Conservation (phyloP, 1,140 invertebrate genomes). For the Pentalonia nigronervosa region DNA sequence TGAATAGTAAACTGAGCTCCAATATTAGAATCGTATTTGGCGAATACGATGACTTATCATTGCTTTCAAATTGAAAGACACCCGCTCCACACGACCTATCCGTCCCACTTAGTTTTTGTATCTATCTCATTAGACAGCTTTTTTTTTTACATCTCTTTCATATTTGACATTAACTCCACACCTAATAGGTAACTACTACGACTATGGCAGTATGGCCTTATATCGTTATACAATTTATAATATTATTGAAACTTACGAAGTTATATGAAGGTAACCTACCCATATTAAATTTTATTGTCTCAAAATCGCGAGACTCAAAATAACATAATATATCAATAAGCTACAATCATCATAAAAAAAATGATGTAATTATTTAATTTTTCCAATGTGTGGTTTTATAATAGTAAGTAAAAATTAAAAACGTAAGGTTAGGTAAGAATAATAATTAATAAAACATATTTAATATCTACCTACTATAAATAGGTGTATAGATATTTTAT, state of each 20-base stretch:
- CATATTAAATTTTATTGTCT: neutral
- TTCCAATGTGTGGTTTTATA: neutral
- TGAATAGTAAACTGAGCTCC: neutral
- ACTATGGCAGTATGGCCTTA: neutral
- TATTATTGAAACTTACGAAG: neutral
- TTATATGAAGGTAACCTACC: neutral
- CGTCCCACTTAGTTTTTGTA: neutral
- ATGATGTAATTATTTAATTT: neutral
- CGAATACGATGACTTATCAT: neutral
- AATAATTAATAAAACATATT: neutral
- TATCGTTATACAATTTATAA: neutral
- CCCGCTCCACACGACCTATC: too few species aligned
- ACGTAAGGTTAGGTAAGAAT: too few species aligned
- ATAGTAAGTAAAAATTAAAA: neutral
- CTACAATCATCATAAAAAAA: neutral
- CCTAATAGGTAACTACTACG: neutral
- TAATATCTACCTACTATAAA: neutral
- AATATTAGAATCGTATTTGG: neutral
- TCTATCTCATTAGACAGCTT: neutral
- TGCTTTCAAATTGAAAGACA: neutral
- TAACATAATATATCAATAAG: neutral
- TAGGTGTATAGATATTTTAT: neutral
- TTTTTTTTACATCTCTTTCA: neutral
- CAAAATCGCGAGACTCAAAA: neutral
- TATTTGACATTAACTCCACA: neutral